A percentile compares a stretch with the other conserved stretches of the same genome.
These are phyloP conservation scores for Piprites chloris DNA, from an alignment of 2,113 vertebrate genomes.

Conservation along the genomic window DNA sequence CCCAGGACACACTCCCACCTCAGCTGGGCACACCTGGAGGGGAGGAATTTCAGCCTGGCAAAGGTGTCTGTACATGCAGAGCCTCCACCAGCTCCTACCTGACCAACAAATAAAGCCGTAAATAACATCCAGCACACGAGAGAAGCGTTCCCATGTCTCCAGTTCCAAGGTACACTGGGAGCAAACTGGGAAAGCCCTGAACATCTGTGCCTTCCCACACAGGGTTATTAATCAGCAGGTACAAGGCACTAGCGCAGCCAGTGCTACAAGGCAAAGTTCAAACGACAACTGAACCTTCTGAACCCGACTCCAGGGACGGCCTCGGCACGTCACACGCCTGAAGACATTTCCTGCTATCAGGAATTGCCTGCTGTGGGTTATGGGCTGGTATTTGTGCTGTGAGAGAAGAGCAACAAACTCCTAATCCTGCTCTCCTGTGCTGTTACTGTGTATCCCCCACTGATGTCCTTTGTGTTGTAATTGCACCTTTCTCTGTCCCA, in stretches of 20 bases:
- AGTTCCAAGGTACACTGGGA: neutral
- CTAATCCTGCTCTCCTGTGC: neutral
- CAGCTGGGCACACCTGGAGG: neutral
- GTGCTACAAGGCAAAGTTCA: neutral
- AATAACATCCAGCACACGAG: neutral
- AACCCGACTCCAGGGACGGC: neutral
- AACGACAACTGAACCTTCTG: neutral
- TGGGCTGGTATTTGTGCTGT: neutral
- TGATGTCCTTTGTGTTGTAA: neutral
- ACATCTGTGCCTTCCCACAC: neutral
- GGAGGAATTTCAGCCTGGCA: neutral
- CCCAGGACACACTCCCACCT: neutral
- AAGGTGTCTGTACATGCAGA: rapidly evolving
- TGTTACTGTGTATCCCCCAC: neutral
- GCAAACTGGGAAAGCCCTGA: neutral
- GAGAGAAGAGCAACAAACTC: neutral
- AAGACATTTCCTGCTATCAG: neutral
- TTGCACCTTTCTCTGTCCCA: neutral
- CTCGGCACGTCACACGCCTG: rapidly evolving
- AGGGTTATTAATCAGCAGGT: neutral
- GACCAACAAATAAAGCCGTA: neutral
- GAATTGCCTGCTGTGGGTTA: neutral
- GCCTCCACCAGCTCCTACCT: neutral
- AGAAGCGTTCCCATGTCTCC: neutral
- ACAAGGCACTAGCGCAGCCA: neutral